These are phyloP conservation scores for Cremastobaeus sp. DNA, from an alignment of 2,888 invertebrate genomes.

Conservation along the genomic window DNA sequence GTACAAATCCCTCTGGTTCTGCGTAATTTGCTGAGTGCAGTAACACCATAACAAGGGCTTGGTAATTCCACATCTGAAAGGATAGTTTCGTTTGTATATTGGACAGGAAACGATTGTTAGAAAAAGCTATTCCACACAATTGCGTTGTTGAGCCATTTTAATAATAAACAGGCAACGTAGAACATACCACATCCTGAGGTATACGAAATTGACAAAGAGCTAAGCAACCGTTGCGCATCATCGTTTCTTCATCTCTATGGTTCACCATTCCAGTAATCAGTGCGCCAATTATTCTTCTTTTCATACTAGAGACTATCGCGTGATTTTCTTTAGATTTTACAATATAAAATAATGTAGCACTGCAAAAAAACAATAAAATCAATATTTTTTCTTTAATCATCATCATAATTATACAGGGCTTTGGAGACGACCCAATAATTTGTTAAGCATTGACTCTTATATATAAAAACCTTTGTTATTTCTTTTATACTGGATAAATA, in stretches of 20 bases:
- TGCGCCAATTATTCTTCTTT: constrained; percentile 88
- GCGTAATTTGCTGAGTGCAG: constrained; percentile 89
- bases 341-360: constrained; percentile 96
- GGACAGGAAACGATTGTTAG: too few species aligned
- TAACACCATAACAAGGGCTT: constrained; percentile 89
- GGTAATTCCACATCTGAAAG: constrained; percentile 95
- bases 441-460: too few species aligned
- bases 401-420: too few species aligned
- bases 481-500: too few species aligned
- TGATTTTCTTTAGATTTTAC: constrained; percentile 91
- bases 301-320: constrained; percentile 85
- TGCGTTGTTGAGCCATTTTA: too few species aligned
- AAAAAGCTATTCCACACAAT: too few species aligned
- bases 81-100: too few species aligned
- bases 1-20: constrained; percentile 94
- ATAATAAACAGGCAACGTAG: constrained; percentile 2
- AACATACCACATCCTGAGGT: constrained; percentile 93
- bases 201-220: constrained; percentile 97
- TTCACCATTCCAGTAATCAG: constrained; percentile 93
- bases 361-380: constrained; percentile 79
- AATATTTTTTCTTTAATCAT: too few species aligned
- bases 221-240: constrained; percentile 97
- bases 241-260: constrained; percentile 91
- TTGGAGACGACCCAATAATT: too few species aligned
- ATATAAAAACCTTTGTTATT: too few species aligned